A percentile compares a stretch with the other conserved stretches of the same genome.
Evolutionary conservation across 2,797 vertebrate species (phyloP).

Genomic region (Helicolenus hilgendorfi): DNA sequence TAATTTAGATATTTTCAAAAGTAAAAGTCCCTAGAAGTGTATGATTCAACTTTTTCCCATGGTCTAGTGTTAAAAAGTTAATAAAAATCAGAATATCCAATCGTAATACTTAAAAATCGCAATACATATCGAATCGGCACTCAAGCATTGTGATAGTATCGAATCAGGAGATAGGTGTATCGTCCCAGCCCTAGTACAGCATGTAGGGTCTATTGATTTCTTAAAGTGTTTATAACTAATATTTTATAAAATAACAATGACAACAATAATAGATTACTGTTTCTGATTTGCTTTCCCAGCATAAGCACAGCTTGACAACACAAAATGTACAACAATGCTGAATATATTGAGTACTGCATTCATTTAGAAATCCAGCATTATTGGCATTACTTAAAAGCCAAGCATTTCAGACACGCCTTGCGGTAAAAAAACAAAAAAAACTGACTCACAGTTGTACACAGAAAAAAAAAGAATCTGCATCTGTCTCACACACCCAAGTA

Average conservation of each 20-base stretch:
- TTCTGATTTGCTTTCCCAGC: neutral
- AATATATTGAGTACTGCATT: neutral
- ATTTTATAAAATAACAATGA: neutral
- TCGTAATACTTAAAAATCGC: too few relatives aligned
- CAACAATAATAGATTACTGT: neutral
- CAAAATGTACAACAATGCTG: neutral
- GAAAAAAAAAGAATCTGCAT: constrained; percentile 13
- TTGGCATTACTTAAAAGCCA: neutral
- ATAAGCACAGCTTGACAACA: neutral
- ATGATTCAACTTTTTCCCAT: too few relatives aligned
- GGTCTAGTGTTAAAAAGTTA: too few relatives aligned
- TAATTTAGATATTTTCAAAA: too few relatives aligned
- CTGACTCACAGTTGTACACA: neutral
- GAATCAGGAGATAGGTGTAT: too few relatives aligned
- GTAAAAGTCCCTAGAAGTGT: rapidly evolving
- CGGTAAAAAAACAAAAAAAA: neutral
- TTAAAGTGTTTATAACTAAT: neutral
- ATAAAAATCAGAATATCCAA: too few relatives aligned
- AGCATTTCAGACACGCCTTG: neutral
- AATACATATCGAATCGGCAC: too few relatives aligned
- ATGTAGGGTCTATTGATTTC: neutral
- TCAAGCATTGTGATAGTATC: too few relatives aligned
- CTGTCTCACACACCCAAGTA: constrained; percentile 14
- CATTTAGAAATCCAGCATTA: neutral
- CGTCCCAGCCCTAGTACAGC: neutral